Evolutionary conservation across 2,797 vertebrate species (phyloP), one percentile per base, ranked within the genome.

Genomic region (Furcifer pardalis): DNA sequence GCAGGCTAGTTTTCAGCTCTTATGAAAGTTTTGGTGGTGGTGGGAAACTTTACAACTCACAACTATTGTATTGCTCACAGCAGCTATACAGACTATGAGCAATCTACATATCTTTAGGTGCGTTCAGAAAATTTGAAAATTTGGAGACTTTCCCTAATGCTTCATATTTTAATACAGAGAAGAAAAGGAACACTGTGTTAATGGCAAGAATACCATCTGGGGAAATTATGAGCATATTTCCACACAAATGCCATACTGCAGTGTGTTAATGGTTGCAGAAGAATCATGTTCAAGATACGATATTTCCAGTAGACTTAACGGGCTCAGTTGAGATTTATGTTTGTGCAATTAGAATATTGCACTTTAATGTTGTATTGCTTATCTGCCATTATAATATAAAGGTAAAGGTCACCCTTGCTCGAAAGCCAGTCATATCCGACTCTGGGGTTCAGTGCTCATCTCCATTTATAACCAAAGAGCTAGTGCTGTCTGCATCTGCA

Each of bases 161-260:
- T 71, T 86, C 65, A n/a, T 81, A 42, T 80, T 80, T 69, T 37
- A 76, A 59, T 81, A 69, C 6, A 37, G 69, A 37, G 32, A 52
- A 17, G 30, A 25, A 21, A 77, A 66, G 74, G 73, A 62, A 82
- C 73, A 86, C 49, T 66, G 37, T 81, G 84, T 86, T 81, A 69
- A 86, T 86, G 65, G 73, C 79, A 81, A 75, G 17, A 69, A 77
- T 81, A 52, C 79, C 73, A 86, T 82, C 65, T 81, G 79, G 73
- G 59, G 19, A 77, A 82, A 69, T 76, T 81, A 46, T 71, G 65
- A 86, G 30, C 79, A 77, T 71, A 62, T 40, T 81, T 81, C 52
- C 52, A 77, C 32, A 71, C 65, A 77, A 86, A 77, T 86, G 65
- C 63, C 56, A 59, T 63, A 25, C 65, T 77, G 52, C 84, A 77